Conservation (phyloP, 2,797 vertebrate species). For the Margarornis squamiger region DNA sequence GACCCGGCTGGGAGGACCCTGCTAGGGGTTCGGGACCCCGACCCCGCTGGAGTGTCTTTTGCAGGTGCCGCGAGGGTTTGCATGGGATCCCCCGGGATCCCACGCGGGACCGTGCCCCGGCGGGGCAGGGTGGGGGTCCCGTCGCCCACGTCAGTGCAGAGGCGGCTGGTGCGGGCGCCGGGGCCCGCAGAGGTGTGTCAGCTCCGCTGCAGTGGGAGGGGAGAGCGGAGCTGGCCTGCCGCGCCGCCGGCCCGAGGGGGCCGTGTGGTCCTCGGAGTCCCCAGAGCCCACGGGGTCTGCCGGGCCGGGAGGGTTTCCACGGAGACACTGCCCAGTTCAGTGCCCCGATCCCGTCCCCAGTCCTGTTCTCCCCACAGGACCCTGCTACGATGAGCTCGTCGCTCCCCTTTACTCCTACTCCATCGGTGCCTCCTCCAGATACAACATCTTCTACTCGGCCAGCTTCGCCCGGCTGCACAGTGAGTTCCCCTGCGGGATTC, state of each 20-base stretch:
- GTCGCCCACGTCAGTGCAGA: slow-evolving; percentile 13
- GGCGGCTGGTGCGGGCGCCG: neutral
- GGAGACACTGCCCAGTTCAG: neutral
- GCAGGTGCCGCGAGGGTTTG: neutral
- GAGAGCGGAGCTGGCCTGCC: neutral
- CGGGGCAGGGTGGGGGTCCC: neutral
- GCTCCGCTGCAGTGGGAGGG: slow-evolving; percentile 67
- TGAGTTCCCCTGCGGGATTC: slow-evolving; percentile 79
- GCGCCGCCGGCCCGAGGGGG: neutral
- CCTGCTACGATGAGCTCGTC: slow-evolving; percentile 86
- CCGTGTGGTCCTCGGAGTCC: neutral
- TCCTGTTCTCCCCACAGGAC: slow-evolving; percentile 53
- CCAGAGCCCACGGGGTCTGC: neutral
- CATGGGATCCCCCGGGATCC: neutral
- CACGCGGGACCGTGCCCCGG: neutral
- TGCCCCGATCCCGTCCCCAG: neutral
- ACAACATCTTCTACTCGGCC: slow-evolving; percentile 89
- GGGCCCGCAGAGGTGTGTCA: slow-evolving; percentile 67
- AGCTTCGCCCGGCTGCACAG: slow-evolving; percentile 92
- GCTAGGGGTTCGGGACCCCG: neutral
- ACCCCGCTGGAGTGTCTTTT: neutral
- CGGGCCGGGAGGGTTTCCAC: neutral
- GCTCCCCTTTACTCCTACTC: slow-evolving; percentile 89
- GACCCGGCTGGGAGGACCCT: too few relatives aligned
- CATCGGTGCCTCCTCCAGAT: slow-evolving; percentile 92